Evolutionary conservation across 2,797 vertebrate species (phyloP), one percentile per base, ranked within the genome.

Genomic region (Pangasius mekongensis): DNA sequence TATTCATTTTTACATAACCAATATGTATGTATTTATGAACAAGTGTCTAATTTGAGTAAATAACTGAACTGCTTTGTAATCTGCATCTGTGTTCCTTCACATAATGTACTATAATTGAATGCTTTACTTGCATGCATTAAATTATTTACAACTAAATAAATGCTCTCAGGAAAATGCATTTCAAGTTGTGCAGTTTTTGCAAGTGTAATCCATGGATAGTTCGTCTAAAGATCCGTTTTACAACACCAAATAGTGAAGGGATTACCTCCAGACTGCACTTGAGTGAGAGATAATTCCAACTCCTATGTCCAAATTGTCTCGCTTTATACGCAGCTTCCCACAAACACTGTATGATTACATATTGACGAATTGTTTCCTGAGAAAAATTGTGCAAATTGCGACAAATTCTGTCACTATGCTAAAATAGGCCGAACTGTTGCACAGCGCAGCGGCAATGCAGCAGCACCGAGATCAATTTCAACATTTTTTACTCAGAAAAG

Each of bases 401-500:
- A 18, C 36, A 43, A 39, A 22, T 73, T 30, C n/a, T 9, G 30
- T 54, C n/a, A 78, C 56, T 33, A 20, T n/a, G 10, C 49, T 56
- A 20, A 78, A 33, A 56, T 0, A 11, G 76, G n/a, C 76, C 27
- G 33, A 33, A 22, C 16, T 56, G 76, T 83, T 83, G 13, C 27
- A 64, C 36, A 5, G 39, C 14, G 14, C 10, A 30, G 76, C 18
- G 49, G 49, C n/a, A 18, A 36, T 3, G 49, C 49, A n/a, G 22
- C 43, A 73, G 74, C 5, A 14, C 6, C 13, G 36, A 83, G 60
- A 66, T 64, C 39, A 64, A 22, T 77, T 84, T 84, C 71, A 62
- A 88, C 71, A 76, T 54, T 76, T 27, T 3, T n/a, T 11, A 27
- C 24, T 78, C 14, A 56, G 30, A 84, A 52, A 88, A 85, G 60